Percentiles rank a stretch among this genome's conserved stretches.
Evolutionary conservation across 2,797 vertebrate genomes (phyloP).

Genomic region (Gambusia yucatana): DNA sequence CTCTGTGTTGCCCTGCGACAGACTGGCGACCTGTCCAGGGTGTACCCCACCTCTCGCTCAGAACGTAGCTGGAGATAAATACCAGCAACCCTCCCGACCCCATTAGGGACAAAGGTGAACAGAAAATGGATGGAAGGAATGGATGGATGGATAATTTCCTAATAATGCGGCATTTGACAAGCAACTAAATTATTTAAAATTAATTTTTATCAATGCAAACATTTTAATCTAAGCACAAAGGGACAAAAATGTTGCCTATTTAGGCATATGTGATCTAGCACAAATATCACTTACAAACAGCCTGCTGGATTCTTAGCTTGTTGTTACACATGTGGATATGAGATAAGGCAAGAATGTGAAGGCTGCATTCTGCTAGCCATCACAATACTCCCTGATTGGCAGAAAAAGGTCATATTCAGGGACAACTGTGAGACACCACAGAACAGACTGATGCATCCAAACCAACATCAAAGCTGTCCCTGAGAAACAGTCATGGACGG

Average conservation of each 20-base stretch:
- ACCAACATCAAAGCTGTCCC: slow-evolving; percentile 50
- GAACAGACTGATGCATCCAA: slow-evolving; percentile 41
- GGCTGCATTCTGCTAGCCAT: slow-evolving; percentile 55
- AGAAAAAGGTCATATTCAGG: slow-evolving; percentile 50
- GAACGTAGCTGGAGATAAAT: too few relatives aligned
- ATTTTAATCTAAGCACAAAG: background rate
- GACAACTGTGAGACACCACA: slow-evolving; percentile 43
- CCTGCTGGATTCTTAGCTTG: slow-evolving; percentile 11
- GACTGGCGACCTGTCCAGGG: too few relatives aligned
- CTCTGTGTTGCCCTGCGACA: too few relatives aligned
- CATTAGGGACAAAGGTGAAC: too few relatives aligned
- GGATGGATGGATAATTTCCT: background rate
- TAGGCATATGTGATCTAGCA: background rate
- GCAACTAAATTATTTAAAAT: too few relatives aligned
- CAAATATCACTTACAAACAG: slow-evolving; percentile 7
- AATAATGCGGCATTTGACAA: background rate
- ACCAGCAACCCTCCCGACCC: too few relatives aligned
- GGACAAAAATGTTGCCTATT: background rate
- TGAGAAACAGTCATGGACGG: slow-evolving; percentile 50
- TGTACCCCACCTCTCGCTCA: too few relatives aligned
- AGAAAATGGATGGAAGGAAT: too few relatives aligned
- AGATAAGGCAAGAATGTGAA: slow-evolving; percentile 66
- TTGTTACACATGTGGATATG: slow-evolving; percentile 33
- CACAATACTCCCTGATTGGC: slow-evolving; percentile 52
- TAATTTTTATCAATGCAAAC: background rate